Conservation (phyloP, 2,888 invertebrate genomes). For the Drosophila mettleri region DNA sequence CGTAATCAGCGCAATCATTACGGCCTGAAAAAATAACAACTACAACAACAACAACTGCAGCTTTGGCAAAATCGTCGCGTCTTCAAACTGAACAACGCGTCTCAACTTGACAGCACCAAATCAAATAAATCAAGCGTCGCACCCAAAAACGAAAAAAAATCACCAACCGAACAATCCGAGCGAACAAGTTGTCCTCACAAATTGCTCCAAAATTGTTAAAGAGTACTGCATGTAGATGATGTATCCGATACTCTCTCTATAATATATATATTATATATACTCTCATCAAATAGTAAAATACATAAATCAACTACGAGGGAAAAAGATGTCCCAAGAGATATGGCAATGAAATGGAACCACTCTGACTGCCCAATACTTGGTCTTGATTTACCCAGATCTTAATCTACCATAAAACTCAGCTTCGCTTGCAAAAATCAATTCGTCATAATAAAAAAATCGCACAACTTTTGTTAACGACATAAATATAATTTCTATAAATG, state of each 20-base stretch:
- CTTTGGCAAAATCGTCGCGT: conserved; percentile 43
- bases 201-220: conserved; percentile 15
- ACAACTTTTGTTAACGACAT: too few relatives aligned
- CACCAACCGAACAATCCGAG: conserved; percentile 33
- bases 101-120: conserved; percentile 42
- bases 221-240: conserved; percentile 39
- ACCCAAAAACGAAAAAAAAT: conserved; percentile 53
- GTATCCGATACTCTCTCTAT: too few relatives aligned
- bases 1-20: conserved; percentile 77
- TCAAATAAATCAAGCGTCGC: conserved; percentile 72
- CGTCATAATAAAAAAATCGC: too few relatives aligned
- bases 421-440: too few relatives aligned
- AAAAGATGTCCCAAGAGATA: neutral
- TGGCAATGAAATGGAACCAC: neutral
- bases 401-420: too few relatives aligned
- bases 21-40: conserved; percentile 34
- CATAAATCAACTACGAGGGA: neutral
- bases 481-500: neutral
- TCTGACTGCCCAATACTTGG: neutral
- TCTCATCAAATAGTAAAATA: too few relatives aligned
- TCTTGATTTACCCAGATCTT: too few relatives aligned
- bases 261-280: too few relatives aligned
- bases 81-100: conserved; percentile 30
- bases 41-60: conserved; percentile 21
- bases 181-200: conserved; percentile 52